Base-by-base conservation (phyloP, 1,140 invertebrate species). In the Euschistus heros region DNA sequence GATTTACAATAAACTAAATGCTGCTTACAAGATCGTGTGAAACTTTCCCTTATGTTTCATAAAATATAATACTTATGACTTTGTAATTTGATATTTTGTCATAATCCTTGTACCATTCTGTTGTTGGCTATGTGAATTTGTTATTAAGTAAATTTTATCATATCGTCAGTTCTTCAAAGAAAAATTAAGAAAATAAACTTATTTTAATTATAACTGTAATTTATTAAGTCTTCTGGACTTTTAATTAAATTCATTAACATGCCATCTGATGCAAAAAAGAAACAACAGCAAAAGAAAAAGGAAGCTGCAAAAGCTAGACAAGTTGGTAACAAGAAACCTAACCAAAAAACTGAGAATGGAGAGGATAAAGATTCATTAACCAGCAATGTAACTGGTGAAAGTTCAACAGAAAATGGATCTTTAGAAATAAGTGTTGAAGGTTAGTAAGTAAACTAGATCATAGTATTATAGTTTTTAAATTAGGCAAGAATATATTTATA, bases 241-340 rank as follows among this genome's bases (percentile, higher is more conserved):
- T 18, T 50, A 20, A 50, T 20, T 18, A 3, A 5, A 18, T 4
- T 5, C 18, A 0, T 18, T 15, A 69, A 44, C 33, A 97, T 98
- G 94, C 94, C 94, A 71, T 97, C 94, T 70, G 94, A 97, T 77
- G 86, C 94, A 2, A 98, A 98, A 77, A 98, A 98, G 81, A 92
- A 93, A 72, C 86, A 94, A 75, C 92, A 94, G 75, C 89, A 92
- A 72, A 94, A 95, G 77, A 99, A 98, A 78, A 98, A 98, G 76
- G 93, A 96, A 71, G 90, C 91, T 27, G 89, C 90, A 22, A 93
- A 92, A 74, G 82, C 84, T 61, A 82, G 88, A 71, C 70, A 83
- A 68, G 86, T 85, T 69, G 27, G 52, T 22, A 37, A 62, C 10
- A 88, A 85, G 70, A 81, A 86, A 71, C 77, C 78, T 60, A 71